Percentiles rank a stretch among this genome's conserved stretches.
phyloP scores from a whole-genome alignment of 2,797 vertebrate genomes.

The Picus viridis region DNA sequence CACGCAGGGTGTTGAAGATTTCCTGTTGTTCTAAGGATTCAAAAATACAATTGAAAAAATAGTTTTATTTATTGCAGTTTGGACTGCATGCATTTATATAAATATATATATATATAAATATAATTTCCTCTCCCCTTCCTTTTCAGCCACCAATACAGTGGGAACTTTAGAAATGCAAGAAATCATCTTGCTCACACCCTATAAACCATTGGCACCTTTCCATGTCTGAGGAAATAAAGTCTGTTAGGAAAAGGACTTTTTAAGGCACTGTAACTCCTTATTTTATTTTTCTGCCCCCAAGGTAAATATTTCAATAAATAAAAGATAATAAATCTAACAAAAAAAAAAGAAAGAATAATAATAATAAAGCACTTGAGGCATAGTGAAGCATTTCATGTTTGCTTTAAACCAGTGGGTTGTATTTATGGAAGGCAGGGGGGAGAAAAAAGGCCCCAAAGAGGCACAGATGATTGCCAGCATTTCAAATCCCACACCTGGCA shows the following conservation, averaged over 20 bases:
- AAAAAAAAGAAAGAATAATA: neutral
- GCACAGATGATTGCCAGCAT: conserved; percentile 60
- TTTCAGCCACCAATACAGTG: conserved; percentile 31
- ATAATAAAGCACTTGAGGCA: conserved; percentile 50
- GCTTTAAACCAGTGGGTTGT: conserved; percentile 65
- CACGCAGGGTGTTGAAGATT: conserved; percentile 26
- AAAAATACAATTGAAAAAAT: conserved; percentile 16
- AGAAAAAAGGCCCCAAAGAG: neutral
- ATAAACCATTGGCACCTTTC: conserved; percentile 61
- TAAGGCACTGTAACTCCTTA: conserved; percentile 35
- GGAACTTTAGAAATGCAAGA: conserved; percentile 52
- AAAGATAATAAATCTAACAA: conserved; percentile 22
- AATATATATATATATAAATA: too few species aligned
- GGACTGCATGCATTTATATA: conserved; percentile 35
- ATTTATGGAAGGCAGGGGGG: conserved; percentile 55
- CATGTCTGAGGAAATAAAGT: conserved; percentile 66
- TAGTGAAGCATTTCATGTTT: conserved; percentile 67
- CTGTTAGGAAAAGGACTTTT: conserved; percentile 24
- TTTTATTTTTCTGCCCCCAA: neutral
- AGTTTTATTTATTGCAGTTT: conserved; percentile 69
- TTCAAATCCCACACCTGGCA: conserved; percentile 76
- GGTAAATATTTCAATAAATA: conserved; percentile 53
- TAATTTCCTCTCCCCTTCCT: too few species aligned
- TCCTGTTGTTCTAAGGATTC: conserved; percentile 41
- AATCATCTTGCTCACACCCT: conserved; percentile 18